A percentile compares a stretch with the other conserved stretches of the same genome.
These are phyloP conservation scores for Microtus oregoni DNA, from an alignment of 2,113 vertebrate genomes.

Conservation along the genomic window DNA sequence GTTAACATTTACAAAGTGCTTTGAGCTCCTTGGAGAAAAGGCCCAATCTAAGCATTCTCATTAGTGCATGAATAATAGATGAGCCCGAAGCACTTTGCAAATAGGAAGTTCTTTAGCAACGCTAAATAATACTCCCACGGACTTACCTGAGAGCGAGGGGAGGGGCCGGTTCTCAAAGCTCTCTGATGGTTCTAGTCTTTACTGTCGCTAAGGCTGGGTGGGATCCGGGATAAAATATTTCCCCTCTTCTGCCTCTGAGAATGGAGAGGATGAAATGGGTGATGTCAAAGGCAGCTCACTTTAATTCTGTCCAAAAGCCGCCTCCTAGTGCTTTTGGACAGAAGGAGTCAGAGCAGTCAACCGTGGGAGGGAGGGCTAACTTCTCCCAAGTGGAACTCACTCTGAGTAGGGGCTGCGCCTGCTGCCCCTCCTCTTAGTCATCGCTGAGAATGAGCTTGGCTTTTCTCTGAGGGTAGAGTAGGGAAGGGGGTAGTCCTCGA, in stretches of 20 bases:
- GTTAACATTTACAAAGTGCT: slow-evolving; percentile 85
- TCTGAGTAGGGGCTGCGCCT: neutral
- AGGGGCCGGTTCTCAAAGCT: neutral
- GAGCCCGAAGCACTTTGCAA: slow-evolving; percentile 80
- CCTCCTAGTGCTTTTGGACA: neutral
- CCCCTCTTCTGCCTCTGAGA: neutral
- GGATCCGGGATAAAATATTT: neutral
- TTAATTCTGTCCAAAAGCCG: too few relatives aligned
- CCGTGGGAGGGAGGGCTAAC: neutral
- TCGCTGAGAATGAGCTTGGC: neutral
- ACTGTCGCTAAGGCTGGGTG: neutral
- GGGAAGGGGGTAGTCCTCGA: neutral
- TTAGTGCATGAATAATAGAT: slow-evolving; percentile 82
- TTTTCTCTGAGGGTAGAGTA: neutral
- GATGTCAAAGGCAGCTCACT: neutral
- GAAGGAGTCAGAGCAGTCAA: neutral
- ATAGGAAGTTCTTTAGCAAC: slow-evolving; percentile 79
- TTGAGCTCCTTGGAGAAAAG: slow-evolving; percentile 82
- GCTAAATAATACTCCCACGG: slow-evolving; percentile 75
- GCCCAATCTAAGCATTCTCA: slow-evolving; percentile 81
- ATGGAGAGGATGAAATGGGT: neutral
- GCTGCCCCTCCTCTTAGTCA: neutral
- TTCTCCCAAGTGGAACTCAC: neutral
- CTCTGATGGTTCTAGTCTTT: slow-evolving; percentile 25
- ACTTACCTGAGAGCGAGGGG: slow-evolving; percentile 65